Percentiles rank a stretch among this genome's conserved stretches.
phyloP scores from a whole-genome alignment of 2,888 invertebrate genomes.

The Agonum fuliginosum region DNA sequence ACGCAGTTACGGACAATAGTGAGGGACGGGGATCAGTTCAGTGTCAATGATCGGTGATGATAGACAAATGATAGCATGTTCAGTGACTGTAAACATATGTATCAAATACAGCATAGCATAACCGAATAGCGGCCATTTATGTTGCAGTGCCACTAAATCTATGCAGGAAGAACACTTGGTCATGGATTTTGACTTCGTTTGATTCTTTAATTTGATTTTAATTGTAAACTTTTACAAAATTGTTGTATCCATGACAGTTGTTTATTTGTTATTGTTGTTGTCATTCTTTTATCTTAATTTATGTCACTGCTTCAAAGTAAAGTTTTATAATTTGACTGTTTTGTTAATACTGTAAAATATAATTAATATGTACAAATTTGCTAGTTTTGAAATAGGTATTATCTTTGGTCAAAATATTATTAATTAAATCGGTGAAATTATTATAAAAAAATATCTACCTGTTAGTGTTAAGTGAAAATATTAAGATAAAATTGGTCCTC shows the following conservation, averaged over 20 bases:
- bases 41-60: conserved; percentile 38
- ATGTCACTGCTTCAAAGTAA: neutral
- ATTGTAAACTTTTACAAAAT: conserved; percentile 7
- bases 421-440: conserved; percentile 12
- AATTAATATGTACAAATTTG: conserved; percentile 31
- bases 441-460: conserved; percentile 13
- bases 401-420: conserved; percentile 35
- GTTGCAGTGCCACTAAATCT: conserved; percentile 35
- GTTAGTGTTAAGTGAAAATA: conserved; percentile 24
- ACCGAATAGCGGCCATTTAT: conserved; percentile 21
- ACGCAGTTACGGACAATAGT: conserved; percentile 1
- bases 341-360: conserved; percentile 28
- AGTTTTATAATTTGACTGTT: neutral
- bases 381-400: conserved; percentile 7
- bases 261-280: neutral
- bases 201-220: conserved; percentile 3
- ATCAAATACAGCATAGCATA: conserved; percentile 42
- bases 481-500: conserved; percentile 55
- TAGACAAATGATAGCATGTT: conserved; percentile 11
- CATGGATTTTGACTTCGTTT: neutral
- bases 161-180: conserved; percentile 21
- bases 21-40: conserved; percentile 55
- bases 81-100: conserved; percentile 45
- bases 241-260: conserved; percentile 6
- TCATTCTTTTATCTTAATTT: neutral